Percentiles rank a stretch among this genome's conserved stretches.
Conservation (phyloP, 2,888 invertebrate genomes). For the Scaptomyza parva region DNA sequence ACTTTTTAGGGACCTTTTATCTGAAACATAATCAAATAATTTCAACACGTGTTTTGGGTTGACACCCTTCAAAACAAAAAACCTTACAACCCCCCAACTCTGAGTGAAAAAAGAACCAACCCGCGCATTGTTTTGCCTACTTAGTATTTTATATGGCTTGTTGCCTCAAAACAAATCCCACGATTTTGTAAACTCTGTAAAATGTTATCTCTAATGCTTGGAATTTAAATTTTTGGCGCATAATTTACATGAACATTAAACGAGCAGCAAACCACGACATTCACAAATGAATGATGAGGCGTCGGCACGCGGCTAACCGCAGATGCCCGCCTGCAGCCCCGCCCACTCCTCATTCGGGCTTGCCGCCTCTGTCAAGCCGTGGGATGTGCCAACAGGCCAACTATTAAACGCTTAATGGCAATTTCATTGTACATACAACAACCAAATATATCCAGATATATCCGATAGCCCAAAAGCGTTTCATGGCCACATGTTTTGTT, state of each 20-base stretch:
- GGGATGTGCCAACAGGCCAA: conserved; percentile 78
- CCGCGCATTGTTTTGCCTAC: conserved; percentile 34
- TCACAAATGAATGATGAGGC: conserved; percentile 75
- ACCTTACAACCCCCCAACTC: not conserved
- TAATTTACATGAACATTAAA: conserved; percentile 79
- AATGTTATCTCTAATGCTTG: conserved; percentile 72
- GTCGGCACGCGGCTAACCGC: conserved; percentile 77
- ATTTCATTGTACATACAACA: conserved; percentile 74
- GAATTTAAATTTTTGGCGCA: conserved; percentile 79
- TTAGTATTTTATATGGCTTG: conserved; percentile 43
- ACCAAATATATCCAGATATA: conserved; percentile 63
- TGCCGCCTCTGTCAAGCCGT: conserved; percentile 34
- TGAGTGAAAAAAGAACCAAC: conserved; percentile 3
- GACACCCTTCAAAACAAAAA: conserved; percentile 30
- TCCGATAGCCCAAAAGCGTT: conserved; percentile 48
- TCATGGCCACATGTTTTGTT: conserved; percentile 66
- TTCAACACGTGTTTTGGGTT: conserved; percentile 47
- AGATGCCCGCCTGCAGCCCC: conserved; percentile 47
- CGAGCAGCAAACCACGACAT: conserved; percentile 52
- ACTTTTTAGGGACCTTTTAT: not conserved
- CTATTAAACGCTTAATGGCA: conserved; percentile 81
- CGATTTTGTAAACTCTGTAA: conserved; percentile 72
- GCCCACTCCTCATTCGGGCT: conserved; percentile 26
- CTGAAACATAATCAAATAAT: conserved; percentile 17
- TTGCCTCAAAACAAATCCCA: conserved; percentile 67